phyloP scores from a whole-genome alignment of 2,797 vertebrate species.

The Chromobotia macracanthus region DNA sequence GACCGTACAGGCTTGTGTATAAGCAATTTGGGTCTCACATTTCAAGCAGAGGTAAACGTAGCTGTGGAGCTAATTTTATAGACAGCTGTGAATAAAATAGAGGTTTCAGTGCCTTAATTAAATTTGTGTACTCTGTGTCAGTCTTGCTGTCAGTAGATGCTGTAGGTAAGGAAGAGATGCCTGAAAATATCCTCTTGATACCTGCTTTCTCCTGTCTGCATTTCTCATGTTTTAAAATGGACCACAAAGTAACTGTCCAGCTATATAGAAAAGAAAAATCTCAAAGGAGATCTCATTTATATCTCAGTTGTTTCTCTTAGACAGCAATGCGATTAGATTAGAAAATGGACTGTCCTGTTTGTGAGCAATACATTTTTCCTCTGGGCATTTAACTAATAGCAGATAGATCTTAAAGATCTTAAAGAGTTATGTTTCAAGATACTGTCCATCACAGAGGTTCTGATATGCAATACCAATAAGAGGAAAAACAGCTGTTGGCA shows the following conservation, averaged over 20 bases:
- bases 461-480: background rate
- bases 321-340: background rate
- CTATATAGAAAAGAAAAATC: background rate
- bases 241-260: background rate
- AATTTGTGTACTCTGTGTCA: conserved; percentile 34
- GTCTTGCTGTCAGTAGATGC: conserved; percentile 61
- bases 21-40: conserved; percentile 67
- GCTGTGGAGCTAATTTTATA: conserved; percentile 65
- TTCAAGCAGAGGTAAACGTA: conserved; percentile 61
- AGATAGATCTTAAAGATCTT: background rate
- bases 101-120: conserved; percentile 58
- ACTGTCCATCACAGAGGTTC: background rate
- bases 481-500: background rate
- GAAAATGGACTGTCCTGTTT: background rate
- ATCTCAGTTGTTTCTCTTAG: background rate
- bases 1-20: conserved; percentile 59
- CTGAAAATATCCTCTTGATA: conserved; percentile 17
- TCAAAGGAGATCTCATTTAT: background rate
- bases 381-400: conserved; percentile 10
- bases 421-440: background rate
- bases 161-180: conserved; percentile 2
- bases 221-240: background rate
- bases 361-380: background rate
- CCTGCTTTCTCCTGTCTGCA: background rate
- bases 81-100: conserved; percentile 63